Evolutionary conservation across 2,113 vertebrate species (phyloP).

Genomic region (Elgaria multicarinata): DNA sequence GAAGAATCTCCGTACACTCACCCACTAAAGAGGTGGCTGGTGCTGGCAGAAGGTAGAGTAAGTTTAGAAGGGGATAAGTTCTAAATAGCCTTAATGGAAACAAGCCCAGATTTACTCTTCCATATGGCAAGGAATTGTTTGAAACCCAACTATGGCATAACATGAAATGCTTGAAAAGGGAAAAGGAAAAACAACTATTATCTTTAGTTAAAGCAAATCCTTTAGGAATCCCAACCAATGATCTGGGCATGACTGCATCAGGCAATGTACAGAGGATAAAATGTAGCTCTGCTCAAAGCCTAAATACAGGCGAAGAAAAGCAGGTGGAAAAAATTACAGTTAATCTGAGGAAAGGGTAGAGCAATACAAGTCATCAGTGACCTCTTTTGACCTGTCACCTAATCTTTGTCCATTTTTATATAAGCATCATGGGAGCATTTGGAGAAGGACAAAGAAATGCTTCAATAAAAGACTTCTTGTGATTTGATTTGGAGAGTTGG

Average conservation of each 20-base stretch:
- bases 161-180: background rate
- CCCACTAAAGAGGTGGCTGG: background rate
- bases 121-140: background rate
- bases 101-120: conserved; percentile 2
- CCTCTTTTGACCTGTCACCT: conserved; percentile 13
- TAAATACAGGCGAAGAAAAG: conserved; percentile 30
- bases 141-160: conserved; percentile 1
- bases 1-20: background rate
- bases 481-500: conserved; percentile 15
- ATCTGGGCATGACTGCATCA: conserved; percentile 17
- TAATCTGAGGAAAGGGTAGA: conserved; percentile 19
- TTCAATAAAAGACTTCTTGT: conserved; percentile 20
- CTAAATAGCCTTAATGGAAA: background rate
- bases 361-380: conserved; percentile 32
- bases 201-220: conserved; percentile 18
- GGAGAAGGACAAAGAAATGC: conserved; percentile 18
- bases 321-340: conserved; percentile 20
- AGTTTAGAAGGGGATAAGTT: conserved; percentile 3
- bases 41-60: background rate
- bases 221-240: conserved; percentile 18
- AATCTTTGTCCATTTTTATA: conserved; percentile 26
- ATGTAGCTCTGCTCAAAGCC: conserved; percentile 5
- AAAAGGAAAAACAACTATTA: conserved; percentile 36
- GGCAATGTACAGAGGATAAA: conserved; percentile 18
- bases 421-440: conserved; percentile 16